A percentile compares a stretch with the other conserved stretches of the same genome.
phyloP scores from a whole-genome alignment of 2,113 vertebrate genomes.

The Butorides virescens region DNA sequence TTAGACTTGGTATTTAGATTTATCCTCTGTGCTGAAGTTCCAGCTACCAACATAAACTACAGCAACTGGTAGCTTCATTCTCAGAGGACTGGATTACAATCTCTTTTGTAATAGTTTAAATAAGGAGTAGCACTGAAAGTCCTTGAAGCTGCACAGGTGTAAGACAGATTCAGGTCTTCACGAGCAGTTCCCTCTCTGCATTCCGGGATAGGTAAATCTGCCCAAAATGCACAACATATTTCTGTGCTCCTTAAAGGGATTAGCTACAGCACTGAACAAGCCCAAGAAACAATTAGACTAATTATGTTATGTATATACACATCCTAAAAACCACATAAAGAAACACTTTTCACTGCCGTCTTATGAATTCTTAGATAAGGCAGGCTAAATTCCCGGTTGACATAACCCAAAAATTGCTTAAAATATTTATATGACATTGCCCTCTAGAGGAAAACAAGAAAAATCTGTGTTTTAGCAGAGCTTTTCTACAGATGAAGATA shows the following conservation, averaged over 20 bases:
- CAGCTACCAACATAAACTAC: background rate
- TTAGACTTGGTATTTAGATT: background rate
- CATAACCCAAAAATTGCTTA: constrained; percentile 19
- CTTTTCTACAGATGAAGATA: background rate
- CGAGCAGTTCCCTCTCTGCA: background rate
- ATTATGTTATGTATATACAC: background rate
- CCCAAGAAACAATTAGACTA: background rate
- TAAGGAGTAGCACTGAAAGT: background rate
- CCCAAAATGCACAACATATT: background rate
- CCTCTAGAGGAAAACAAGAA: constrained; percentile 72
- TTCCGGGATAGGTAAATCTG: background rate
- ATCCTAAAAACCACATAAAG: background rate
- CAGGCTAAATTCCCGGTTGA: background rate
- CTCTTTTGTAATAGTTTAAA: background rate
- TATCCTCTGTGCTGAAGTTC: background rate
- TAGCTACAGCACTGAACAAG: background rate
- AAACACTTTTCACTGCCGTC: background rate
- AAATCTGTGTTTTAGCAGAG: background rate
- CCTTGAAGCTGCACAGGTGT: background rate
- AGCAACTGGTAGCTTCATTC: background rate
- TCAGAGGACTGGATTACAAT: background rate
- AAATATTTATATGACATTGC: constrained; percentile 73
- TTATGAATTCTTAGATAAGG: background rate
- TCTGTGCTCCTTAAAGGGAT: background rate
- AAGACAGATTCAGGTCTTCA: background rate